These are phyloP conservation scores for Chromobotia macracanthus DNA, from an alignment of 2,797 vertebrate species.

Conservation along the genomic window DNA sequence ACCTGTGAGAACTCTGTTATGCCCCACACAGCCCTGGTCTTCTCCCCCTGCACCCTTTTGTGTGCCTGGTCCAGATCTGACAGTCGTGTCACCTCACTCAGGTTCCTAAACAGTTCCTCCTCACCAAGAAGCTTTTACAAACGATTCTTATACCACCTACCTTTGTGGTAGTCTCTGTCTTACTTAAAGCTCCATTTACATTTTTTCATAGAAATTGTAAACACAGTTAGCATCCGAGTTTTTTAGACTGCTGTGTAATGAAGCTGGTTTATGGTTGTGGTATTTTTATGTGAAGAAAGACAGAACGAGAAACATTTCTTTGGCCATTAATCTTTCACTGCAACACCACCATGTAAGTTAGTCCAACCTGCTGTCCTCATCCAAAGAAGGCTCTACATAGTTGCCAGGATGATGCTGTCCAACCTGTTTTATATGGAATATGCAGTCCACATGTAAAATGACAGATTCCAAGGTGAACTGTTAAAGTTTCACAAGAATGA, in stretches of 20 bases:
- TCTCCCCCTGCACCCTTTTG: conserved; percentile 1
- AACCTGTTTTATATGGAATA: neutral
- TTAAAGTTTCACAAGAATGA: neutral
- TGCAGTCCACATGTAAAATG: conserved; percentile 15
- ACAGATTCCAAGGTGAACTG: neutral
- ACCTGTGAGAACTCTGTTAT: conserved; percentile 35
- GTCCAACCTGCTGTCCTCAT: conserved; percentile 16
- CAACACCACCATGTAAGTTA: conserved; percentile 17
- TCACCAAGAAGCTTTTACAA: neutral
- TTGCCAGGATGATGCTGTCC: neutral
- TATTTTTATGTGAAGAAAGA: conserved; percentile 31
- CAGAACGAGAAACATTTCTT: conserved; percentile 13
- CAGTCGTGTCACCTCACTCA: neutral
- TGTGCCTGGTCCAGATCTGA: conserved; percentile 51
- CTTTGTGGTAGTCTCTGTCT: neutral
- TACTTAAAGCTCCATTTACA: neutral
- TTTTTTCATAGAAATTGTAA: neutral
- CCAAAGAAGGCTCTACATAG: neutral
- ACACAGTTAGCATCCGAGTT: neutral
- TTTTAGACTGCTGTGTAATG: neutral
- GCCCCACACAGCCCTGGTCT: conserved; percentile 24
- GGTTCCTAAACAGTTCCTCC: neutral
- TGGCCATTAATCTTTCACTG: conserved; percentile 46
- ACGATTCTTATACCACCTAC: neutral
- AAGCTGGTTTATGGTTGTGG: neutral